phyloP scores from a whole-genome alignment of 2,888 invertebrate species.

The Ptilodon capucinus region DNA sequence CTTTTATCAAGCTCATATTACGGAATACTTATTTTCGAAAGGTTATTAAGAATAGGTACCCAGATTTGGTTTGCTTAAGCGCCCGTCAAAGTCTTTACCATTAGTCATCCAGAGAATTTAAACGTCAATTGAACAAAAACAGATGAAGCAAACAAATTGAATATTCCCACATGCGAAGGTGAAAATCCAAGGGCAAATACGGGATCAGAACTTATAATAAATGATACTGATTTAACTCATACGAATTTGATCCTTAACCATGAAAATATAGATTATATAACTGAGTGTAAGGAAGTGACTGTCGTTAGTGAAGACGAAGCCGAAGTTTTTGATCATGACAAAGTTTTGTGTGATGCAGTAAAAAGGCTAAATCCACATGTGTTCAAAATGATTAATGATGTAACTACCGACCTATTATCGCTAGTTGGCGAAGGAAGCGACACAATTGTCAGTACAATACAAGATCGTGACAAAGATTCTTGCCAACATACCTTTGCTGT shows the following conservation, averaged over 20 bases:
- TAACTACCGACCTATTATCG: constrained; percentile 71
- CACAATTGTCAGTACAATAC: constrained; percentile 66
- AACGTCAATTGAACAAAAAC: constrained; percentile 80
- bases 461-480: constrained; percentile 56
- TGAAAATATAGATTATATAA: constrained; percentile 29
- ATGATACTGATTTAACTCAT: constrained; percentile 47
- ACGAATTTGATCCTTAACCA: constrained; percentile 38
- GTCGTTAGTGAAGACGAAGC: constrained; percentile 60
- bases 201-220: constrained; percentile 65
- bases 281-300: constrained; percentile 30
- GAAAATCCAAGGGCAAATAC: constrained; percentile 79
- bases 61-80: constrained; percentile 40
- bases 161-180: constrained; percentile 79
- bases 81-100: constrained; percentile 60
- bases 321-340: constrained; percentile 69
- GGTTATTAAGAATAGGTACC: constrained; percentile 14
- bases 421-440: constrained; percentile 54
- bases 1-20: constrained; percentile 9
- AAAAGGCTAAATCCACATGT: constrained; percentile 70
- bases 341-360: constrained; percentile 67
- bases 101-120: constrained; percentile 71
- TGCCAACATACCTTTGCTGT: constrained; percentile 22
- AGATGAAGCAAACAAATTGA: constrained; percentile 77
- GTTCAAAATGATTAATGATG: constrained; percentile 75
- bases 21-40: constrained; percentile 8